These are phyloP conservation scores for Melierax canorus DNA, from an alignment of 2,113 vertebrate genomes.

Conservation along the genomic window DNA sequence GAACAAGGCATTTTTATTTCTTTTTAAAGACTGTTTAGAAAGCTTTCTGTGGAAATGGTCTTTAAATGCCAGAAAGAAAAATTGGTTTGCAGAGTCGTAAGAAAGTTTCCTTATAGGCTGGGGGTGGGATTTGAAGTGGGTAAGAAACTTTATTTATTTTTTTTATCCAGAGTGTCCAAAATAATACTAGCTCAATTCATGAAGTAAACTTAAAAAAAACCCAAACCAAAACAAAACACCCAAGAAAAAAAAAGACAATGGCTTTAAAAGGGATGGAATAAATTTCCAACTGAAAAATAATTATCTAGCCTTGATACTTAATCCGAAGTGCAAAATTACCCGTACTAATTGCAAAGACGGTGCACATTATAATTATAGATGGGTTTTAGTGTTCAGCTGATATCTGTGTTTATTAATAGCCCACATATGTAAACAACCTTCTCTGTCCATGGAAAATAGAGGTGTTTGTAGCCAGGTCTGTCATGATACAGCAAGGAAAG, in stretches of 20 bases:
- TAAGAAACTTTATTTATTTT: neutral
- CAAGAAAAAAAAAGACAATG: neutral
- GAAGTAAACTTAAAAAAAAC: neutral
- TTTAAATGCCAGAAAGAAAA: neutral
- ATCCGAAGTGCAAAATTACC: neutral
- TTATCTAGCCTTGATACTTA: neutral
- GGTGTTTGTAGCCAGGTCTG: conserved; percentile 46
- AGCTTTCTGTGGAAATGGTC: neutral
- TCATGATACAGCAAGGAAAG: conserved; percentile 18
- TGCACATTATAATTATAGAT: conserved; percentile 51
- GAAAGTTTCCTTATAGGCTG: neutral
- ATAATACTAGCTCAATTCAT: neutral
- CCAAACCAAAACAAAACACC: too few species aligned
- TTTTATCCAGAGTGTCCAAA: neutral
- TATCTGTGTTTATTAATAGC: conserved; percentile 61
- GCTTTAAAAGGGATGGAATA: neutral
- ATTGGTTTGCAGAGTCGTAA: neutral
- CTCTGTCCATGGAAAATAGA: conserved; percentile 45
- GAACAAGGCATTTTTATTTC: neutral
- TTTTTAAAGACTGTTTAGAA: neutral
- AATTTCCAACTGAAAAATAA: neutral
- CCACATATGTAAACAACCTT: conserved; percentile 34
- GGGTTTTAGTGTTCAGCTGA: conserved; percentile 55
- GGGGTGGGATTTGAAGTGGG: neutral
- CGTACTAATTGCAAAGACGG: conserved; percentile 22